phyloP scores from a whole-genome alignment of 2,888 invertebrate species.

The Steinernema carpocapsae region DNA sequence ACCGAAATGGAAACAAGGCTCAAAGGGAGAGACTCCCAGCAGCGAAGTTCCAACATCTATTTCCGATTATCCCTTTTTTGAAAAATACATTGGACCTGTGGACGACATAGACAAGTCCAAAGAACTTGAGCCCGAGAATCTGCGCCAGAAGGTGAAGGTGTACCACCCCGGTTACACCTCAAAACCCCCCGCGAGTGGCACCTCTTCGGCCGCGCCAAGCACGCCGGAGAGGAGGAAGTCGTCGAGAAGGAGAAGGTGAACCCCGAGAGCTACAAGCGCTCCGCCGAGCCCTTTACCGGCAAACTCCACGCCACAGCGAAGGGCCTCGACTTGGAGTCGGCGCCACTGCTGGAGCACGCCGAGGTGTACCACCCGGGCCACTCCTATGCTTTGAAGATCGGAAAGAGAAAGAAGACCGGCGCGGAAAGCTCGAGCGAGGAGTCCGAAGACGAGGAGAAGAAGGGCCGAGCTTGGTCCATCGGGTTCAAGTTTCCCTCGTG shows the following conservation, averaged over 20 bases:
- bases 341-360: constrained; percentile 28
- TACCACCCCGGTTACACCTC: constrained; percentile 31
- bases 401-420: constrained; percentile 6
- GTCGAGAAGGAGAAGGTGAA: constrained; percentile 39
- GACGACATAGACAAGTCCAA: constrained; percentile 36
- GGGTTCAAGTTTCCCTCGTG: constrained; percentile 22
- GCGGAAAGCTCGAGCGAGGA: background rate
- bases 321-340: constrained; percentile 23
- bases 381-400: constrained; percentile 13
- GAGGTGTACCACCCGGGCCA: constrained; percentile 32
- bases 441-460: constrained; percentile 25
- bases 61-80: constrained; percentile 7
- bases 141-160: constrained; percentile 31
- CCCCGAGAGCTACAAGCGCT: background rate
- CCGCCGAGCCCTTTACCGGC: constrained; percentile 26
- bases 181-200: constrained; percentile 2
- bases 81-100: constrained; percentile 40
- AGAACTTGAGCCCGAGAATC: constrained; percentile 41
- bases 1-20: constrained; percentile 43
- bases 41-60: no score
- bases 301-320: background rate
- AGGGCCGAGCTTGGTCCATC: background rate
- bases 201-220: constrained; percentile 26
- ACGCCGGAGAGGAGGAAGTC: constrained; percentile 36
- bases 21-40: no score